Evolutionary conservation across 2,797 vertebrate genomes (phyloP), one percentile per base, ranked within the genome.

Genomic region (Brachymystax lenok): DNA sequence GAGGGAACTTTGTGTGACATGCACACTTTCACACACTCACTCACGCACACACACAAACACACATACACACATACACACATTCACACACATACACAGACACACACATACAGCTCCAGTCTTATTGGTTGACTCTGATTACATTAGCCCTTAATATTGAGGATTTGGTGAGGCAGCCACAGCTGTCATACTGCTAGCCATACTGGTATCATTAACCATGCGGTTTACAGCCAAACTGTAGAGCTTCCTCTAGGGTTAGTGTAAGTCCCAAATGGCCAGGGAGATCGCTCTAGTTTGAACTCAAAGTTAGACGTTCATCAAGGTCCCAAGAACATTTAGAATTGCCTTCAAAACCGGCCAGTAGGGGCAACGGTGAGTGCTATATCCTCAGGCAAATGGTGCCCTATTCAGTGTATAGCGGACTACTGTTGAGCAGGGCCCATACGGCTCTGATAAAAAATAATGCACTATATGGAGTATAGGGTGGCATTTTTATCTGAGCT

Each of bases 151-250:
- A 46, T 10, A 10, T 85, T 71, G 27, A 75, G 84, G 86, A 75
- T 78, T 79, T 75, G 80, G 83, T 80, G 59, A 63, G 21, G 75
- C 13, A 21, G 68, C 78, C 46, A 63, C 17, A 19, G 79, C 73
- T 73, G 82, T 86, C 89, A 59, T 87, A 87, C 30, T 10, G 79
- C 40, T 46, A 46, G 10, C 40, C 52, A 14, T 61, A 12, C 78
- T 77, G 77, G 69, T 75, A 33, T 83, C 87, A 83, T 86, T 88
- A 88, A 86, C 78, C 51, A 3, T n/a, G 70, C 74, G 71, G 64
- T 88, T 89, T 85, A 82, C 59, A 74, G 71, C 69, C 63, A 14
- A 76, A 21, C 59, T 63, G 59, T 61, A 40, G 75, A 3, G 71
- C 79, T 77, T 79, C 80, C 76, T 82, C 83, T 19, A 59, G 30